Base-by-base conservation (phyloP, 1,140 invertebrate species). In the Drosophila fuyamai region DNA sequence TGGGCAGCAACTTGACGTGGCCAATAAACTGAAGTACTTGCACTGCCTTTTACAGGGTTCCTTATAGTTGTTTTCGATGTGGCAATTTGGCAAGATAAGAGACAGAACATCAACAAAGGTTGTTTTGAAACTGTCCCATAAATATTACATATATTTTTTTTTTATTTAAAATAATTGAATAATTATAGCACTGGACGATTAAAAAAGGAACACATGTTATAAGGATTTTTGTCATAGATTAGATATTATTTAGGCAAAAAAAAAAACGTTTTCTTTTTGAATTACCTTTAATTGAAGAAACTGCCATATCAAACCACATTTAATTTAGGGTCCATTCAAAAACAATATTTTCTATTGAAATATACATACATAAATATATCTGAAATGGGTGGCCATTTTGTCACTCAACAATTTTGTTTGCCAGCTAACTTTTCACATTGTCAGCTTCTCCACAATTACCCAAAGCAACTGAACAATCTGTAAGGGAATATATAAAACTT, bases 401-500 rank as follows among this genome's bases (percentile, higher is more conserved):
- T 18, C 50, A 53, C 50, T 13, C 2, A 16, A n/a, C 18, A 12
- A 29, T 38, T 32, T 38, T 32, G 35, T 16, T 32, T 4, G 13
- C 23, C 35, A 14, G 43, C 27, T 0, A 36, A 18, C 43, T 48
- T 48, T 29, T 40, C 35, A 32, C 44, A 48, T 18, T 65, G 43
- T 14, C 35, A 23, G 9, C 13, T 32, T 13, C 9, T 14, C 35
- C 63, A 66, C 44, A 65, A 66, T 66, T 66, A 66, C 61, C 35
- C 63, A 41, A 38, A 32, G 63, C 63, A 66, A 66, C 38, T 59
- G 44, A 66, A 66, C 60, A 66, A 46, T 70, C 48, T 57, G 41
- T 70, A 56, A 38, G 51, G 14, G 66, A 47, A 74, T 63, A 74
- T 63, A 47, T 63, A 76, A 56, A 75, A 75, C 71, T 65, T 62